Evolutionary conservation across 2,888 invertebrate genomes (phyloP).

Genomic region (Drosophila koepferae): DNA sequence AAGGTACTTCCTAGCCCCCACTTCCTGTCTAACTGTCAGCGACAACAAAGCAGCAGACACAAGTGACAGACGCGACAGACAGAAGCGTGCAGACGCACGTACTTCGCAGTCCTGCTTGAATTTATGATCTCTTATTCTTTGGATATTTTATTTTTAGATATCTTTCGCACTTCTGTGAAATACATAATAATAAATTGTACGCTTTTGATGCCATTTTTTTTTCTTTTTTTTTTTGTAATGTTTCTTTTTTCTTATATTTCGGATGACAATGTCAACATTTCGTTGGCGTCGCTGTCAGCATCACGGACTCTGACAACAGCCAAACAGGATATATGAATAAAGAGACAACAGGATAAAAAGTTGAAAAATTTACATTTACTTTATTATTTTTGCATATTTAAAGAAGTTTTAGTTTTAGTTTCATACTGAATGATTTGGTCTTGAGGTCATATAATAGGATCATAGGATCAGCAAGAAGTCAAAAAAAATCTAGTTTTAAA

Average conservation of each 20-base stretch:
- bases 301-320: not conserved
- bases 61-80: constrained; percentile 11
- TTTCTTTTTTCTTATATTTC: constrained; percentile 48
- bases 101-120: constrained; percentile 37
- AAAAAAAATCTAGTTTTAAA: not conserved
- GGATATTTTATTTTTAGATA: constrained; percentile 51
- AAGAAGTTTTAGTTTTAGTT: too few species aligned
- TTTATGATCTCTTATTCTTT: constrained; percentile 64
- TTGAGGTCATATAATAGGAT: too few species aligned
- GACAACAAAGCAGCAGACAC: constrained; percentile 59
- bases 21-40: constrained; percentile 63
- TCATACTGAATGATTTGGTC: too few species aligned
- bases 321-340: not conserved
- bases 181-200: constrained; percentile 68
- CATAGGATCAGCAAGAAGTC: too few species aligned
- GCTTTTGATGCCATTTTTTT: constrained; percentile 47
- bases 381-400: not conserved
- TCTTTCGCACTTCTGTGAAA: constrained; percentile 55
- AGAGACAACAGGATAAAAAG: not conserved
- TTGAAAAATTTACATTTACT: not conserved
- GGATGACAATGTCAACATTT: constrained; percentile 66
- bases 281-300: constrained; percentile 40
- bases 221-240: constrained; percentile 16
- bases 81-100: constrained; percentile 5
- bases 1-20: constrained; percentile 47